Evolutionary conservation across 2,888 invertebrate genomes (phyloP).

Genomic region (Aphrophora alni): DNA sequence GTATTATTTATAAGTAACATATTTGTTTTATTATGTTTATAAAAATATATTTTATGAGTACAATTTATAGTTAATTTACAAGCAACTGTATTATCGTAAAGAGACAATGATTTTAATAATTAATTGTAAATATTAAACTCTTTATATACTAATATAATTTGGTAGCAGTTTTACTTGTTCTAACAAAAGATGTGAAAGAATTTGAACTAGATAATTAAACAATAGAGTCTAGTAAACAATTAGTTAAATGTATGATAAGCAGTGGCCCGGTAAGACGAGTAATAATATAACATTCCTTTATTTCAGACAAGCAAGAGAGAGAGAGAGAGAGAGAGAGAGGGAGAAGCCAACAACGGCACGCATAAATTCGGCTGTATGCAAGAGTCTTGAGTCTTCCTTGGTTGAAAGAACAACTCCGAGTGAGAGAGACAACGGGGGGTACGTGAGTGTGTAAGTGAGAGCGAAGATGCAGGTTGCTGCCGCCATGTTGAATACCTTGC

Average conservation of each 20-base stretch:
- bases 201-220: background rate
- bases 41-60: no score
- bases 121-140: no score
- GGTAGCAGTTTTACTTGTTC: background rate
- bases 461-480: conserved; percentile 43
- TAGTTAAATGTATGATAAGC: conserved; percentile 15
- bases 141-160: no score
- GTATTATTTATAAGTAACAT: no score
- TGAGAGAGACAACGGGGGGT: conserved; percentile 53
- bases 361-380: conserved; percentile 43
- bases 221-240: conserved; percentile 27
- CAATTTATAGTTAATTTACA: no score
- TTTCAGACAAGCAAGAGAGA: conserved; percentile 34
- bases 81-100: no score
- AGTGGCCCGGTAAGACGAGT: background rate
- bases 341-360: conserved; percentile 35
- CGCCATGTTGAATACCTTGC: conserved; percentile 62
- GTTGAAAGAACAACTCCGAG: conserved; percentile 19
- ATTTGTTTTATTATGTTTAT: no score
- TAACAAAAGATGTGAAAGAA: background rate
- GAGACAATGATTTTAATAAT: no score
- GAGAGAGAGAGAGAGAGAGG: conserved; percentile 20
- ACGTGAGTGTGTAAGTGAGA: conserved; percentile 53
- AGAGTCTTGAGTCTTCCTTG: conserved; percentile 11
- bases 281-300: conserved; percentile 40